Evolutionary conservation across 1,140 invertebrate genomes (phyloP), one percentile per base, ranked within the genome.

Genomic region (Tetragnatha versicolor): DNA sequence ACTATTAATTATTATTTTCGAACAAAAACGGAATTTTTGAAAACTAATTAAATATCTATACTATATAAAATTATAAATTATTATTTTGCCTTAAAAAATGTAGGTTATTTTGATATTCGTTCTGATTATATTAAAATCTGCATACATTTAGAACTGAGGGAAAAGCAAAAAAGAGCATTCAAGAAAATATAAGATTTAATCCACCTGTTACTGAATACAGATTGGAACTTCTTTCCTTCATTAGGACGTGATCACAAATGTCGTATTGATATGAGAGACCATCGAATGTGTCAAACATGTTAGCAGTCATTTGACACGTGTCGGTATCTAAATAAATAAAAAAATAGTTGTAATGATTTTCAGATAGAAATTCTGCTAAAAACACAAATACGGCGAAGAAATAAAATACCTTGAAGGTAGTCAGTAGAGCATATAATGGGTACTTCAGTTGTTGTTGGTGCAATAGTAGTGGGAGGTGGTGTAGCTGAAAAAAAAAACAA

Each of bases 281-380:
- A 84, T 94, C 93, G 81, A 94, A 95, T 0, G 93, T 94, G 72
- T 88, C 90, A 81, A 94, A 91, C 2, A 90, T 91, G 69, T 90
- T 89, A 2, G 91, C 91, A 17, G 90, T 92, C 3, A 94, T 86
- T 80, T 92, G 91, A 83, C 93, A 94, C 49, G 89, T 86, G n/a
- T 87, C 66, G 1, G 45, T 65, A 22, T 51, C 78, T 79, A 25
- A 22, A 77, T 39, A 37, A 84, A 86, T 3, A 86, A 90, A 86
- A 17, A 7, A 47, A 12, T 47, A 12, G 12, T 47, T 47, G 12
- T 47, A 47, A 47, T 17, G 42, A 3, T 3, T 47, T 47, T 47
- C 3, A 7, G 39, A 17, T 47, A 47, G 20, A 17, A 17, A 47
- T 2, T 17, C 2, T 2, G 20, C 20, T 20, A 47, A 2, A 53